phyloP scores from a whole-genome alignment of 1,140 invertebrate genomes.

The Diorhabda sublineata region DNA sequence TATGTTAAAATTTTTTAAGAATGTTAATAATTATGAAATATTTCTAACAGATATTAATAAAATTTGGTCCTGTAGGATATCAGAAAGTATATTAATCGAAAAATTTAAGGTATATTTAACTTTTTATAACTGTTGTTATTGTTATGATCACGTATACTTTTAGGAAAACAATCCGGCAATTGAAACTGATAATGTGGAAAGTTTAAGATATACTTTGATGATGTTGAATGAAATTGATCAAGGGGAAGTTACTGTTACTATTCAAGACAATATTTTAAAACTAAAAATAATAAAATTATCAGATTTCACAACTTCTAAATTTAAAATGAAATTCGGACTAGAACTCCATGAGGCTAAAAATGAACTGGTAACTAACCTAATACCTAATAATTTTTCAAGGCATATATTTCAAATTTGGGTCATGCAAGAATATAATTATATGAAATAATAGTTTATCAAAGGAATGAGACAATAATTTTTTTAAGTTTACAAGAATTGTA shows the following conservation, averaged over 20 bases:
- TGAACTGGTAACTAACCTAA: not conserved
- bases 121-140: not conserved
- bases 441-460: not conserved
- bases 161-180: constrained; percentile 10
- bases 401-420: not conserved
- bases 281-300: not conserved
- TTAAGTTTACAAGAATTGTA: constrained; percentile 30
- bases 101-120: constrained; percentile 10
- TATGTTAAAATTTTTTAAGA: constrained; percentile 10
- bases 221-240: constrained; percentile 11
- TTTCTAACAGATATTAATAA: constrained; percentile 9
- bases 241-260: not conserved
- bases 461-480: constrained; percentile 11
- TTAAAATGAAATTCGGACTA: constrained; percentile 11
- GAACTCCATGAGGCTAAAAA: constrained; percentile 1
- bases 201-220: not conserved
- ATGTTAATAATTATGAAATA: not conserved
- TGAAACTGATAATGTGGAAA: constrained; percentile 4
- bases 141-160: not conserved
- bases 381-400: not conserved
- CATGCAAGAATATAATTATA: not conserved
- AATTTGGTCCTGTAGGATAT: constrained; percentile 4
- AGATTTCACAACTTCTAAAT: constrained; percentile 1
- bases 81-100: not conserved
- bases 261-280: not conserved